phyloP scores from a whole-genome alignment of 2,797 vertebrate genomes.

The Notolepis coatsorum region DNA sequence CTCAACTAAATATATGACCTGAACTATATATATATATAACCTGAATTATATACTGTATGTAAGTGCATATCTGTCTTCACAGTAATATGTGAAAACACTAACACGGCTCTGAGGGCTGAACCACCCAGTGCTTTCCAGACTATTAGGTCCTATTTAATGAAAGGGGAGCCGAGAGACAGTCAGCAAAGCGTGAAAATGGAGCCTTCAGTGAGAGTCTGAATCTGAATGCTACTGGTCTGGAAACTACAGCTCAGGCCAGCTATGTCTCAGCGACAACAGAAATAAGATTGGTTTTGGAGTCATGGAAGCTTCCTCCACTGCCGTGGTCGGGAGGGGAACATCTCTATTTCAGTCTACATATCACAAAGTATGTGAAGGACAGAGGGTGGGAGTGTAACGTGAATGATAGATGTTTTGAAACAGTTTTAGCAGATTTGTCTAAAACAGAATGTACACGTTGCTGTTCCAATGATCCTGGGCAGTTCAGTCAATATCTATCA shows the following conservation, averaged over 20 bases:
- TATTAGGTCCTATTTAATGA: conserved; percentile 48
- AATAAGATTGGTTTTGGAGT: conserved; percentile 14
- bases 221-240: conserved; percentile 26
- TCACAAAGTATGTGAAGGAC: too few species aligned
- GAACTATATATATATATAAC: neutral
- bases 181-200: conserved; percentile 28
- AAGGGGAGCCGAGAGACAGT: conserved; percentile 31
- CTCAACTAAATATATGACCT: conserved; percentile 14
- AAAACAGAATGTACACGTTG: conserved; percentile 29
- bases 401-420: too few species aligned
- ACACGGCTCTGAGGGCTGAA: neutral
- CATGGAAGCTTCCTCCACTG: conserved; percentile 37
- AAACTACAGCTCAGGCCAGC: conserved; percentile 7
- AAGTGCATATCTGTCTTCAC: neutral
- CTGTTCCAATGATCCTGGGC: too few species aligned
- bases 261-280: neutral
- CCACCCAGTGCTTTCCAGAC: conserved; percentile 19
- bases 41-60: neutral
- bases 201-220: conserved; percentile 27
- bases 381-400: too few species aligned
- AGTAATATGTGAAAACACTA: neutral
- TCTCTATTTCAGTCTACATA: too few species aligned
- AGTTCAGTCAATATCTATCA: too few species aligned
- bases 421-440: conserved; percentile 45
- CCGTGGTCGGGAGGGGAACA: conserved; percentile 33